Percentiles rank a stretch among this genome's conserved stretches.
phyloP scores from a whole-genome alignment of 2,113 vertebrate genomes.

The Eretmochelys imbricata region DNA sequence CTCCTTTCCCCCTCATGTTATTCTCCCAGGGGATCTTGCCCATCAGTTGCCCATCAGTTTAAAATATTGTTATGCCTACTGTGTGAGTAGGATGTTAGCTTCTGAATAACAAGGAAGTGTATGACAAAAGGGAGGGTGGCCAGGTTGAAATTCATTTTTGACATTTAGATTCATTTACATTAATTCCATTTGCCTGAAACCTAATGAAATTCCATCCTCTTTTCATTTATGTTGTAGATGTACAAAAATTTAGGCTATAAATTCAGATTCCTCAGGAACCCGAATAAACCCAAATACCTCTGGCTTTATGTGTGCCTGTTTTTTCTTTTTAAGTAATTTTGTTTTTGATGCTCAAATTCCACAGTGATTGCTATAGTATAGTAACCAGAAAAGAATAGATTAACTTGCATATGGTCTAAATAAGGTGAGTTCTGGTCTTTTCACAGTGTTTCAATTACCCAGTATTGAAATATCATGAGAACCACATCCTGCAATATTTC shows the following conservation, averaged over 20 bases:
- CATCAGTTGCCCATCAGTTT: not conserved
- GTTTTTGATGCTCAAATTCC: not conserved
- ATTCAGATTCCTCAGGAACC: not conserved
- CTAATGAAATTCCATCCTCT: not conserved
- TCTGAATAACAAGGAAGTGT: not conserved
- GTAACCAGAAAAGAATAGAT: not conserved
- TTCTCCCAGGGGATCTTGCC: too few relatives aligned
- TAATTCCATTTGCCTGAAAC: not conserved
- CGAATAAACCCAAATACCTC: not conserved
- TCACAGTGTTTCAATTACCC: not conserved
- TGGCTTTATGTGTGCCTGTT: not conserved
- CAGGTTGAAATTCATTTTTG: not conserved
- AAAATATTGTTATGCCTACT: not conserved
- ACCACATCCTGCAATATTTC: not conserved
- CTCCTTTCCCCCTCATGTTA: too few relatives aligned
- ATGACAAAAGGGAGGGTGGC: not conserved
- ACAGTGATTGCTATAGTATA: not conserved
- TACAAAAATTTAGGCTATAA: not conserved
- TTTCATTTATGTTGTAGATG: not conserved
- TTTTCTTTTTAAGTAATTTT: not conserved
- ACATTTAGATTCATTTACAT: not conserved
- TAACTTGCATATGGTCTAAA: not conserved
- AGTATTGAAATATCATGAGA: not conserved
- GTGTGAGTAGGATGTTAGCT: not conserved
- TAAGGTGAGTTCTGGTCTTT: not conserved